Evolutionary conservation across 2,797 vertebrate genomes (phyloP).

Genomic region (Thunnus albacares): DNA sequence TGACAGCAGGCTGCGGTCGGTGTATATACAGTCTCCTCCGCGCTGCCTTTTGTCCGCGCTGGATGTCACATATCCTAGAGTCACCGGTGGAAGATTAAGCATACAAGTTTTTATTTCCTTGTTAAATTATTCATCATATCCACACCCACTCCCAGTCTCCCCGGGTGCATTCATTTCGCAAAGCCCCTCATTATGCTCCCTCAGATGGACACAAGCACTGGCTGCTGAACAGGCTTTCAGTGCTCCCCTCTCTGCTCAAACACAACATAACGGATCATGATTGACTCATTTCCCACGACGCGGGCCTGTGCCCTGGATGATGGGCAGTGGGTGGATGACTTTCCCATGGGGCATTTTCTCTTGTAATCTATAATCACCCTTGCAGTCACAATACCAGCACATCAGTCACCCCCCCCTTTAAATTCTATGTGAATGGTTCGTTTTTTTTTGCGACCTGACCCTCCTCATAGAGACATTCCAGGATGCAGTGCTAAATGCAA

Average conservation of each 20-base stretch:
- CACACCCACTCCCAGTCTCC: constrained; percentile 55
- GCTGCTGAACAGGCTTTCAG: constrained; percentile 66
- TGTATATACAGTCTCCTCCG: constrained; percentile 73
- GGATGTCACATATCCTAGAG: constrained; percentile 70
- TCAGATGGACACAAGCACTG: constrained; percentile 63
- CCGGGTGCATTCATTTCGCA: constrained; percentile 66
- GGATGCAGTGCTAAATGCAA: constrained; percentile 69
- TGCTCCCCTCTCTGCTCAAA: constrained; percentile 51
- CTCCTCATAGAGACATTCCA: constrained; percentile 71
- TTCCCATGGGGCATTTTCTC: constrained; percentile 81
- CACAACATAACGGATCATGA: constrained; percentile 62
- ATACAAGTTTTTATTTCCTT: constrained; percentile 69
- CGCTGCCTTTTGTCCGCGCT: constrained; percentile 69
- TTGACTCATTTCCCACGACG: constrained; percentile 79
- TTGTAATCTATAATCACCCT: constrained; percentile 78
- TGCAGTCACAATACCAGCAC: constrained; percentile 74
- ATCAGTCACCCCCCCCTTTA: constrained; percentile 71
- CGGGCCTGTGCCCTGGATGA: constrained; percentile 62
- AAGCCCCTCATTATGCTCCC: constrained; percentile 73
- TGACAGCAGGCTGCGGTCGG: constrained; percentile 80
- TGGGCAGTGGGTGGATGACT: constrained; percentile 77
- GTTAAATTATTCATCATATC: constrained; percentile 81
- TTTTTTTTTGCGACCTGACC: constrained; percentile 74
- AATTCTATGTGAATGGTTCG: constrained; percentile 63
- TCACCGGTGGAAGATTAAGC: constrained; percentile 77